phyloP scores from a whole-genome alignment of 2,888 invertebrate species.

The Leptopilina syphax region DNA sequence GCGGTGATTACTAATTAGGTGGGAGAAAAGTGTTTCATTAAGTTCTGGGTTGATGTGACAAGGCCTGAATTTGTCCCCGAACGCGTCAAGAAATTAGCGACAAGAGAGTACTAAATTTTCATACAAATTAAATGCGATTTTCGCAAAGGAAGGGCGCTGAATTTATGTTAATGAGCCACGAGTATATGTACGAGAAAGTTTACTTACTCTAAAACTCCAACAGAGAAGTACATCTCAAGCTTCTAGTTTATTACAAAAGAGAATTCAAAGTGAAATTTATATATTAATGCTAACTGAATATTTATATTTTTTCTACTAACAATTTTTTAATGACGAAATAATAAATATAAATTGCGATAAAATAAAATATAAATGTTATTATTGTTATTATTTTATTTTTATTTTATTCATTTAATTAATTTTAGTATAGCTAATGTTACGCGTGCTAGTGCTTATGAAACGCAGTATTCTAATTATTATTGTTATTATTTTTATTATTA shows the following conservation, averaged over 20 bases:
- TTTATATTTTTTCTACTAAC: no score
- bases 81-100: constrained; percentile 40
- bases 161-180: constrained; percentile 38
- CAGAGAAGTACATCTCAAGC: constrained; percentile 19
- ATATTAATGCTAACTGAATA: neutral
- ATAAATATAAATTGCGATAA: no score
- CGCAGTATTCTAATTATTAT: no score
- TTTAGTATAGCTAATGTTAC: no score
- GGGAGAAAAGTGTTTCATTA: constrained; percentile 38
- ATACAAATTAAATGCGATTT: constrained; percentile 39
- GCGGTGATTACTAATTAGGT: constrained; percentile 33
- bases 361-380: no score
- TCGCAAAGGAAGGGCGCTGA: constrained; percentile 28
- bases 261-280: constrained; percentile 26
- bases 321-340: no score
- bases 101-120: constrained; percentile 39
- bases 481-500: no score
- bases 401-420: no score
- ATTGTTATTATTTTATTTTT: no score
- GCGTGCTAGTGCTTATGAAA: no score
- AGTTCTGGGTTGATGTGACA: constrained; percentile 33
- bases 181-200: constrained; percentile 24
- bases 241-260: constrained; percentile 22
- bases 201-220: constrained; percentile 25
- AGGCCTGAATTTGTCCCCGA: constrained; percentile 24